Evolutionary conservation across 2,797 vertebrate species (phyloP), one percentile per base, ranked within the genome.

Genomic region (Pygocentrus nattereri): DNA sequence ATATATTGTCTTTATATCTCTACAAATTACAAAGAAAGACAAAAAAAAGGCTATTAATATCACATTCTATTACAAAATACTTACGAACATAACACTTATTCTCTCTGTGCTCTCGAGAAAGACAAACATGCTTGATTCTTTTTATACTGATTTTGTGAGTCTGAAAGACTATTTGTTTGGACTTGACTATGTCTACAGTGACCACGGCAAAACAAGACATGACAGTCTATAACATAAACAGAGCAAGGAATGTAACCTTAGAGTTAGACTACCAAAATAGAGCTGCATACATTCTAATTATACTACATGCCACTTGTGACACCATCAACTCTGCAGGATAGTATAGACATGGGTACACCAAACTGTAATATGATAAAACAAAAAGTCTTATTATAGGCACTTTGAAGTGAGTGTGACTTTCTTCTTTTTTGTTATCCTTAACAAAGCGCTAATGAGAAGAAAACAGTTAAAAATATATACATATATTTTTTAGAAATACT

Each of bases 241-340:
- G 52, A 23, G 21, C 15, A 38, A 74, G 79, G 71, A 80, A 67
- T 74, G 79, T 74, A 41, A 56, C 31, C 16, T 52, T 10, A 25
- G 65, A 49, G 21, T 23, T 44, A 16, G 31, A 38, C 4, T 23
- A 58, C 10, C 4, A 67, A 56, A n/a, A 58, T 41, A 58, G 16
- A 49, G 15, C 1, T 49, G 15, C 68, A 50, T 49, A 56, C 12
- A 16, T 56, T 56, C 18, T n/a, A 72, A 72, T 72, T 49, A 23
- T 74, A 41, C n/a, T 8, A 74, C 30, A 59, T 19, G 31, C 19
- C 54, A 59, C 13, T 73, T 49, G 49, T 2, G 44, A 54, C 47
- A 16, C 2, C 3, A 30, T 41, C 52, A 65, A 38, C 31, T 30
- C 31, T 56, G 38, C n/a, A 49, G 59, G 25, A 58, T 1, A 30